Evolutionary conservation across 2,113 vertebrate species (phyloP).

Genomic region (Podiceps cristatus): DNA sequence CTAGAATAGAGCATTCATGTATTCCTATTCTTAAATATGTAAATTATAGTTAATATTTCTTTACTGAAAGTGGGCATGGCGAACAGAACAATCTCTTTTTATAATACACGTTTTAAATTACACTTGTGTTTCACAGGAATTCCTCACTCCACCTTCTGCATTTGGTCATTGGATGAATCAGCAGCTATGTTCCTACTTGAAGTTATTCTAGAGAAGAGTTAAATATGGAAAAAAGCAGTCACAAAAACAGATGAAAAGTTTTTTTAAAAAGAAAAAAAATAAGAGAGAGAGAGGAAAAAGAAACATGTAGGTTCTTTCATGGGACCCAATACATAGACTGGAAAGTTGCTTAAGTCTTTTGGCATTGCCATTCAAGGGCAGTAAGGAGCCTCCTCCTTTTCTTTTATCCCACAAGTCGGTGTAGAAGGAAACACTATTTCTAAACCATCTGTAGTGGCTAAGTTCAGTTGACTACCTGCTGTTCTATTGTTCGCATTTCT

Average conservation of each 20-base stretch:
- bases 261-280: conserved; percentile 44
- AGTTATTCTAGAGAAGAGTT: conserved; percentile 66
- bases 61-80: not conserved
- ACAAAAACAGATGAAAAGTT: conserved; percentile 70
- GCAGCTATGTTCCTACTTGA: conserved; percentile 58
- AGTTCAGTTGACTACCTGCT: conserved; percentile 82
- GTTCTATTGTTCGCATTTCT: conserved; percentile 81
- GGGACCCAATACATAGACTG: conserved; percentile 72
- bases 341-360: conserved; percentile 81
- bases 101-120: conserved; percentile 35
- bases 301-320: conserved; percentile 75
- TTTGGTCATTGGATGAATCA: conserved; percentile 43
- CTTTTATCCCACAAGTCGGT: conserved; percentile 81
- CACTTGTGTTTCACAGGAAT: conserved; percentile 23
- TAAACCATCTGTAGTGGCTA: conserved; percentile 86
- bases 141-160: conserved; percentile 55
- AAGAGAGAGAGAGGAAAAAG: conserved; percentile 69
- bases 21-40: not conserved
- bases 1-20: not conserved
- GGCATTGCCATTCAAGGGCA: conserved; percentile 78
- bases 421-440: conserved; percentile 85
- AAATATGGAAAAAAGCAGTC: conserved; percentile 69
- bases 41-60: not conserved
- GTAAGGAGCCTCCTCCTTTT: conserved; percentile 79
- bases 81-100: conserved; percentile 21